These are phyloP conservation scores for Xylota sylvarum DNA, from an alignment of 2,888 invertebrate species.

Conservation along the genomic window DNA sequence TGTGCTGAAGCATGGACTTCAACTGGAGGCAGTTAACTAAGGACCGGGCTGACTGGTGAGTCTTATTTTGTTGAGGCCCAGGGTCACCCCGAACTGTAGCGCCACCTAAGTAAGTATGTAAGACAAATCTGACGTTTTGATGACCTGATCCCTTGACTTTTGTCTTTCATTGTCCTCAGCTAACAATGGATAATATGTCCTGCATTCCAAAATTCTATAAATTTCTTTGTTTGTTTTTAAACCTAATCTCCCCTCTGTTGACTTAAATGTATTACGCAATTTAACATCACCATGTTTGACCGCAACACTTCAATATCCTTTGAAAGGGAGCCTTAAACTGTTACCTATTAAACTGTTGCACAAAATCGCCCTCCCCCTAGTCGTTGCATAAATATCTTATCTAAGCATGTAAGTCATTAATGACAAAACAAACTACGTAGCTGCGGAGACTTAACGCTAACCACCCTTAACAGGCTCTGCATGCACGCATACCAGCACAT, in stretches of 20 bases:
- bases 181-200: no score
- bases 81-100: no score
- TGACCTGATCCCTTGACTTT: no score
- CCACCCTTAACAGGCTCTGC: constrained; percentile 4
- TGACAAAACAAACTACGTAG: constrained; percentile 60
- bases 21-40: no score
- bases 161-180: no score
- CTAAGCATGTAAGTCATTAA: constrained; percentile 60
- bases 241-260: neutral
- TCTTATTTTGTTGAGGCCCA: no score
- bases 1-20: no score
- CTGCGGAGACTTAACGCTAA: constrained; percentile 39
- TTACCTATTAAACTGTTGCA: constrained; percentile 60
- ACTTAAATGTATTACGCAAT: neutral
- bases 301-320: constrained; percentile 7
- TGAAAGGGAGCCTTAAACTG: constrained; percentile 13
- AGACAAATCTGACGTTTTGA: no score
- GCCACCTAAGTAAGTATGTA: no score
- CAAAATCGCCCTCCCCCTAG: neutral
- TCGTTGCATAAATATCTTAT: constrained; percentile 37
- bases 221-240: no score
- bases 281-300: neutral
- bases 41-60: no score
- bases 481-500: constrained; percentile 11
- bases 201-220: no score